A percentile compares a stretch with the other conserved stretches of the same genome.
phyloP scores from a whole-genome alignment of 2,113 vertebrate species.

The Rhineura floridana region DNA sequence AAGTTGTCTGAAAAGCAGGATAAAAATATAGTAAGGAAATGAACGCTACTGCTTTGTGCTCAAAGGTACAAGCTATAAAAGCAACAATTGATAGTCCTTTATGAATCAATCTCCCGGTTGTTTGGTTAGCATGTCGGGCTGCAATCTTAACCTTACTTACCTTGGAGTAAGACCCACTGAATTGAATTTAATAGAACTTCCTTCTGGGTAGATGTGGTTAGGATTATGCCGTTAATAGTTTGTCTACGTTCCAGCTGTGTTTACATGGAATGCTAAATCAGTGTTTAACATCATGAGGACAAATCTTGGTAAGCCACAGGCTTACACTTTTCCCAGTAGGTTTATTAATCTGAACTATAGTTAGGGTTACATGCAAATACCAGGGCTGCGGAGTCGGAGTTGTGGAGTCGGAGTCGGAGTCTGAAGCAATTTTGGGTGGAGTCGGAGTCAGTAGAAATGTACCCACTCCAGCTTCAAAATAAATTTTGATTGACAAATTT shows the following conservation, averaged over 20 bases:
- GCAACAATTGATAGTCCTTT: neutral
- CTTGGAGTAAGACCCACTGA: too few relatives aligned
- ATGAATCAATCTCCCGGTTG: neutral
- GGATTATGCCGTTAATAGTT: neutral
- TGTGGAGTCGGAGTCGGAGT: too few relatives aligned
- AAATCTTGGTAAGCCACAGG: neutral
- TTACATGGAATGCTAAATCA: neutral
- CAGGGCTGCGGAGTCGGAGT: too few relatives aligned
- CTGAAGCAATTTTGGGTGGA: too few relatives aligned
- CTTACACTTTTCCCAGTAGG: neutral
- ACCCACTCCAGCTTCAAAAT: too few relatives aligned
- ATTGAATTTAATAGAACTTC: neutral
- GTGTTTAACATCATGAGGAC: neutral
- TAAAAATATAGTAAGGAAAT: too few relatives aligned
- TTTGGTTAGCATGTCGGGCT: neutral
- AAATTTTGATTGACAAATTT: too few relatives aligned
- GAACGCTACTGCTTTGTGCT: neutral
- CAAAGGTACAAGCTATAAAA: neutral
- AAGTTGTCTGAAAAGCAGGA: too few relatives aligned
- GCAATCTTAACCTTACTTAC: neutral
- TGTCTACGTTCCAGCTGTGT: neutral
- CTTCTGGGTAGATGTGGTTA: neutral
- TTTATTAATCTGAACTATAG: neutral
- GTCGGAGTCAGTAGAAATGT: too few relatives aligned
- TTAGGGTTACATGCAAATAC: too few relatives aligned